Evolutionary conservation across 1,140 invertebrate species (phyloP), one percentile per base, ranked within the genome.

Genomic region (Amyelois transitella): DNA sequence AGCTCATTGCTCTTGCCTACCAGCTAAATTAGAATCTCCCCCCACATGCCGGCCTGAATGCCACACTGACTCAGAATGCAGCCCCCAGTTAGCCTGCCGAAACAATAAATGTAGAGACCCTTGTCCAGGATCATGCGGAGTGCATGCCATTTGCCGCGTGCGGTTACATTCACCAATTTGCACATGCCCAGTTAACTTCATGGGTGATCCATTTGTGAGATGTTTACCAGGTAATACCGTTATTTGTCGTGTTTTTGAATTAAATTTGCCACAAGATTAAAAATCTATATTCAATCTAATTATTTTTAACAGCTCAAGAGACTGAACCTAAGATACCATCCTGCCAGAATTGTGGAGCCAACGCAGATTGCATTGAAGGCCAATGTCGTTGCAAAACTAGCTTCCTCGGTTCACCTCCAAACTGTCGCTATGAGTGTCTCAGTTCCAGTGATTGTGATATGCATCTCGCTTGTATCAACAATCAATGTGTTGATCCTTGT

Each of bases 401-500:
- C 55, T 94, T 92, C 75, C 86, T 90, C 48, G 93, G 93, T 32
- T 89, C 92, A 83, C 90, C 93, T n/a, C 94, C 93, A 52, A 78
- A 90, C 52, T 94, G 93, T 84, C 86, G 91, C 59, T 91, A 92
- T 18, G 92, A 94, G 74, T 95, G 93, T 74, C 78, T 93, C 1
- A 89, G 92, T 51, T 94, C 94, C 72, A 91, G 87, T 10, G 94
- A 95, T 66, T 95, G 94, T 38, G 70, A 75, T 38, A 79, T 76
- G 65, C 91, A 94, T 65, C 91, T 91, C 51, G 93, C 93, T 53
- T 96, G 95, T 69, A 87, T 93, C 6, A 93, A 93, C 66, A 91
- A 90, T 52, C 92, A 90, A 66, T 96, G 94, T 68, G 85, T 92
- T 10, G 92, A 95, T 78, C 94, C 94, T 14, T 96, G 94, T 69